Conservation (phyloP, 37 sponge, comb jelly and placozoan genomes). For the Geodia barretti region DNA sequence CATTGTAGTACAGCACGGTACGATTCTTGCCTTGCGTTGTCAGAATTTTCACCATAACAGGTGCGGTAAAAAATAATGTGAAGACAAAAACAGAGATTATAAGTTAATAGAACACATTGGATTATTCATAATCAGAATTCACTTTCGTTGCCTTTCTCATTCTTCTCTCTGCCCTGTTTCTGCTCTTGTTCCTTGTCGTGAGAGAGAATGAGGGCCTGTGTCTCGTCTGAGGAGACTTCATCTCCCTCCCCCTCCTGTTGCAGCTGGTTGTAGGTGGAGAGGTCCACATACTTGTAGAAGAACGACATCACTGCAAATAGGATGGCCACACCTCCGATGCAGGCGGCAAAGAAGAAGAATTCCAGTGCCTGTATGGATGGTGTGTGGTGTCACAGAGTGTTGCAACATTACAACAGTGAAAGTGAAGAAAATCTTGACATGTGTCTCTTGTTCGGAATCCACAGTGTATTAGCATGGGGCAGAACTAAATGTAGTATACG, state of each 20-base stretch:
- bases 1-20: too few relatives aligned
- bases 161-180: not conserved
- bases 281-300: slow-evolving; percentile 83
- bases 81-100: too few relatives aligned
- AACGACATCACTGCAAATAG: slow-evolving; percentile 87
- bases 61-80: too few relatives aligned
- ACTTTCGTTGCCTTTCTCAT: not conserved
- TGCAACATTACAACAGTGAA: too few relatives aligned
- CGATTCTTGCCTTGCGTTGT: too few relatives aligned
- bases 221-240: not conserved
- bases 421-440: too few relatives aligned
- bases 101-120: too few relatives aligned
- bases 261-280: not conserved
- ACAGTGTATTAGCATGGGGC: too few relatives aligned
- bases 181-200: not conserved
- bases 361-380: slow-evolving; percentile 65
- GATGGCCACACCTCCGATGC: slow-evolving; percentile 58
- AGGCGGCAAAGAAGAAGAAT: slow-evolving; percentile 94
- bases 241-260: not conserved
- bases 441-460: too few relatives aligned
- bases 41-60: too few relatives aligned
- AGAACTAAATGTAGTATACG: too few relatives aligned
- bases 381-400: too few relatives aligned
- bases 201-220: slow-evolving; percentile 6
- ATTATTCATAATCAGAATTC: not conserved